phyloP scores from a whole-genome alignment of 2,888 invertebrate species.

The Griposia aprilina region DNA sequence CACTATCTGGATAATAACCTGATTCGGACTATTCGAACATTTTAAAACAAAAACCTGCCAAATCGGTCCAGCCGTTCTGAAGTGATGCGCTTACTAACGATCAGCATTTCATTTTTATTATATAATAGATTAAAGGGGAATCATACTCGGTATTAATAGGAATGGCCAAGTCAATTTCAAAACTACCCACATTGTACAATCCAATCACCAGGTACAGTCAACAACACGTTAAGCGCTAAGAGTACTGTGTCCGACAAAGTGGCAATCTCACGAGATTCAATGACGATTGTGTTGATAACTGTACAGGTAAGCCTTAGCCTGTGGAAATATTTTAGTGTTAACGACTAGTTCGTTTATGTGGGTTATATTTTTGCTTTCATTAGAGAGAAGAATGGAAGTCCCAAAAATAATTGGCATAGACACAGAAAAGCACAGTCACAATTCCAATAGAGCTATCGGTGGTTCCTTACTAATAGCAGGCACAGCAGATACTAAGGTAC shows the following conservation, averaged over 20 bases:
- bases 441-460: too few relatives aligned
- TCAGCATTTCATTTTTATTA: too few relatives aligned
- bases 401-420: background rate
- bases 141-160: background rate
- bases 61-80: too few relatives aligned
- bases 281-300: conserved; percentile 31
- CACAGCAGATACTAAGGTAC: too few relatives aligned
- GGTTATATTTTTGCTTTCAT: background rate
- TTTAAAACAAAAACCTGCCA: too few relatives aligned
- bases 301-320: background rate
- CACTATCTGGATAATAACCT: too few relatives aligned
- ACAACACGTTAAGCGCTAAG: conserved; percentile 30
- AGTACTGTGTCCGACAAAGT: conserved; percentile 28
- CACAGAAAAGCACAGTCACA: too few relatives aligned
- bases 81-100: too few relatives aligned
- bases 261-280: conserved; percentile 38
- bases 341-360: background rate
- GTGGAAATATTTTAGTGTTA: conserved; percentile 11
- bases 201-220: conserved; percentile 32
- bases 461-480: too few relatives aligned
- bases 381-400: background rate
- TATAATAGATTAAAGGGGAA: too few relatives aligned
- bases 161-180: background rate
- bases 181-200: background rate
- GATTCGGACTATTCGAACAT: too few relatives aligned